Base-by-base conservation (phyloP, 2,113 vertebrate genomes). In the Hippopotamus amphibius region DNA sequence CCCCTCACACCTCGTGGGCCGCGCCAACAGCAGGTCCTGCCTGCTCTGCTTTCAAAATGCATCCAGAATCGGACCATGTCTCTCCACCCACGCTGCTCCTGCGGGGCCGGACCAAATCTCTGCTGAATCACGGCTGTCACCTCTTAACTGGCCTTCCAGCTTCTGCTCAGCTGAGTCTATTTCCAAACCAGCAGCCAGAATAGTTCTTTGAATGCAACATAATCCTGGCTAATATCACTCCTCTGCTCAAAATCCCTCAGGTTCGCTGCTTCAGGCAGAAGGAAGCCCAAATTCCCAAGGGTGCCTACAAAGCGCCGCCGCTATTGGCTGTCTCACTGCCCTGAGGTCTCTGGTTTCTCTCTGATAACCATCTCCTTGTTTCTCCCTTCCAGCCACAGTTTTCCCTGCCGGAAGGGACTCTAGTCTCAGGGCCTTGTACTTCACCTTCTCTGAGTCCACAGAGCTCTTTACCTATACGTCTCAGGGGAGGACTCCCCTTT, bases 41-140 rank as follows among this genome's bases (percentile, higher is more conserved):
- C 4, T 17, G 26, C 26, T 41, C 37, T 22, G 6, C 61, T 10
- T 79, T 43, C 61, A 61, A 7, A 66, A 37, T 48, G 7, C 28
- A 21, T 77, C 48, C 17, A 77, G 74, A 46, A 53, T 19, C 8
- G 3, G 66, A 77, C 10, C 15, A 24, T 46, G 55, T 82, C 41
- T 76, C 21, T 65, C 15, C 48, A 41, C 33, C 17, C 17, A 19
- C 33, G 22, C 4, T 9, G 16, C 7, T 61, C 30, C 66, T 21
- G 0, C 10, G 0, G 12, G 46, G 74, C 48, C 2, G 15, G 68
- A 26, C 37, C 81, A 1, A 17, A 12, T 24, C 14, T 55, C 19
- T 11, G 8, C 80, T 28, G 19, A 30, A 61, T 53, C 53, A 65
- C n/a, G 6, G n/a, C 57, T 10, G 28, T 26, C 15, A 28, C 28